Evolutionary conservation across 2,797 vertebrate genomes (phyloP), one percentile per base, ranked within the genome.

Genomic region (Tolypeutes matacus): DNA sequence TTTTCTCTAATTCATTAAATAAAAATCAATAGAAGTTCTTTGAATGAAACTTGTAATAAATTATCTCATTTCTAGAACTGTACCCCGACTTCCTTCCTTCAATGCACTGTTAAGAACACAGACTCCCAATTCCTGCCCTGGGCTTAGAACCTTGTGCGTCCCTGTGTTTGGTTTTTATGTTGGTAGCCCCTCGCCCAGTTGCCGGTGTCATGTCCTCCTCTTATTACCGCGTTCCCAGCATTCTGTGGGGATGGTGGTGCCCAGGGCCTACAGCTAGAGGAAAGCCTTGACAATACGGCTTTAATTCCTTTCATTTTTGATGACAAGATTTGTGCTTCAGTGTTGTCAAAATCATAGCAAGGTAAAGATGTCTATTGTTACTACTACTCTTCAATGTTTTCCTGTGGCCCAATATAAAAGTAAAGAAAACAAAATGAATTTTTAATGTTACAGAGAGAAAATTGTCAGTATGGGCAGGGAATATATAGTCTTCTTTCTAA

Each of bases 1-100:
- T 60, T 85, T 86, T 90, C 88, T 65, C 65, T 83, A 42, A 72
- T 69, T 58, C 64, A 91, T 51, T 69, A 76, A 91, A 75, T 86
- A 86, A 75, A 70, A 87, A 53, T 64, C 29, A 23, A 21, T 72
- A 75, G 34, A 95, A 70, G 14, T 20, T 69, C 29, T 42, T 75
- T 65, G n/a, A 93, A 76, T 81, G 36, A 93, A 91, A 64, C 18
- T 80, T 88, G 31, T 86, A 86, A 27, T 90, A 46, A 60, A 72
- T 73, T 31, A 64, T 83, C 6, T 90, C 27, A 14, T 65, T 89
- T 91, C 9, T 73, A 73, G 34, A 83, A n/a, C 11, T 92, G n/a
- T 72, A 72, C 53, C 10, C 9, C 34, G 87, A 25, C 72, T 89
- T 25, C 25, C 89, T 65, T 31, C 53, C 64, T 3, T 78, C 4